phyloP scores from a whole-genome alignment of 2,888 invertebrate genomes.

The Meiosimyza decipiens region DNA sequence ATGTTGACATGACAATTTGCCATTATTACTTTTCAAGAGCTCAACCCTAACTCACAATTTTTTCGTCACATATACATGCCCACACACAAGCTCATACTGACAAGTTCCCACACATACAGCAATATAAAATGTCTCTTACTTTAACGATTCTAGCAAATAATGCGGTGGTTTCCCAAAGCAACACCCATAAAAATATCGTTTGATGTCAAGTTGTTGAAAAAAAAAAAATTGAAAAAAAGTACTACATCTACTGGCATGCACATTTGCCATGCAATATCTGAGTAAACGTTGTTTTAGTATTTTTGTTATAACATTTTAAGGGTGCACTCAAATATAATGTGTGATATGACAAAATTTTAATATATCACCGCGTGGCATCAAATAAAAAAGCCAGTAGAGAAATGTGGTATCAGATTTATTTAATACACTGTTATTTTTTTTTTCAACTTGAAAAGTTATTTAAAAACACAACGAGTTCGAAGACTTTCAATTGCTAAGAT shows the following conservation, averaged over 20 bases:
- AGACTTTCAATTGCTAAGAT: too few species aligned
- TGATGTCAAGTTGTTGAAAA: background rate
- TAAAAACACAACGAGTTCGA: too few species aligned
- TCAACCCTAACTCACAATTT: background rate
- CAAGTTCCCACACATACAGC: background rate
- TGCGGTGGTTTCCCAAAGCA: background rate
- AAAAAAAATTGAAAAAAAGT: background rate
- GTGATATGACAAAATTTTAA: too few species aligned
- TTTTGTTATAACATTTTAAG: constrained; percentile 22
- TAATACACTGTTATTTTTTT: too few species aligned
- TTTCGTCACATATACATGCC: background rate
- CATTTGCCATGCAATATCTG: background rate
- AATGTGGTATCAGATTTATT: too few species aligned
- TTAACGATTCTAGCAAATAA: background rate
- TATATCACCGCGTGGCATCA: too few species aligned
- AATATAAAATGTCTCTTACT: background rate
- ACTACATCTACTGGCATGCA: too few species aligned
- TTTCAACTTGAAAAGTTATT: too few species aligned
- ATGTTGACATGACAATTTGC: constrained; percentile 33
- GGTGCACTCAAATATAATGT: too few species aligned
- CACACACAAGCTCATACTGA: background rate
- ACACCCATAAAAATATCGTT: constrained; percentile 10
- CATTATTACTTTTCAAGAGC: constrained; percentile 25
- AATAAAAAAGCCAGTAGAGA: too few species aligned
- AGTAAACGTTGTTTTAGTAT: constrained; percentile 12